Evolutionary conservation across 2,113 vertebrate species (phyloP), one percentile per base, ranked within the genome.

Genomic region (Panthera leo): DNA sequence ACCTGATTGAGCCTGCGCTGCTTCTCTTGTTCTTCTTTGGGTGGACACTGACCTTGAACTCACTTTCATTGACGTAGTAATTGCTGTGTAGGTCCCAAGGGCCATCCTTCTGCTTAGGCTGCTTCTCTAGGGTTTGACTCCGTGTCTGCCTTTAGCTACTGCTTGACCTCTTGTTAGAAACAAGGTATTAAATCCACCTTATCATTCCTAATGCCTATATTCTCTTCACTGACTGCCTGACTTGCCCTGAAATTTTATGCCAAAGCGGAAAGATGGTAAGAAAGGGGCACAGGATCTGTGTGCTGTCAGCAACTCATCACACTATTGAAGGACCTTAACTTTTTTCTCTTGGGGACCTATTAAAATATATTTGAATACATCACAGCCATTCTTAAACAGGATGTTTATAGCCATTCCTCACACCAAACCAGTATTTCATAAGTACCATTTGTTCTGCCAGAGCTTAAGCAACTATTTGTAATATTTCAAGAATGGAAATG

Each of bases 401-500:
- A 31, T 7, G 10, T 16, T 12, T 34, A 15, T 15, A 92, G 13
- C 48, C 25, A 2, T 63, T 94, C 48, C 76, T 95, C 80, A 84
- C 5, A 51, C 36, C 63, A 55, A 12, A 63, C 9, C 31, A 15
- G 2, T 48, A 91, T 55, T n/a, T 6, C 31, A 0, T 53, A 27
- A 18, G 3, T 31, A 31, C 19, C 73, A 25, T 89, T 86, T 97
- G 19, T 90, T 80, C 65, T 61, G 2, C 65, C 18, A 23, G 23
- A n/a, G n/a, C 42, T 80, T 34, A 51, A 29, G 71, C n/a, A 89
- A 27, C 89, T 53, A 48, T 13, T 27, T 95, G 16, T 34, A 61
- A 34, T 97, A 42, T 34, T 79, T 88, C n/a, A 79, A 83, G 91
- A 89, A 93, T 67, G 13, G 36, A 95, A 96, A 80, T 73, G 16